Base-by-base conservation (phyloP, 2,888 invertebrate genomes). In the Phalera bucephala region DNA sequence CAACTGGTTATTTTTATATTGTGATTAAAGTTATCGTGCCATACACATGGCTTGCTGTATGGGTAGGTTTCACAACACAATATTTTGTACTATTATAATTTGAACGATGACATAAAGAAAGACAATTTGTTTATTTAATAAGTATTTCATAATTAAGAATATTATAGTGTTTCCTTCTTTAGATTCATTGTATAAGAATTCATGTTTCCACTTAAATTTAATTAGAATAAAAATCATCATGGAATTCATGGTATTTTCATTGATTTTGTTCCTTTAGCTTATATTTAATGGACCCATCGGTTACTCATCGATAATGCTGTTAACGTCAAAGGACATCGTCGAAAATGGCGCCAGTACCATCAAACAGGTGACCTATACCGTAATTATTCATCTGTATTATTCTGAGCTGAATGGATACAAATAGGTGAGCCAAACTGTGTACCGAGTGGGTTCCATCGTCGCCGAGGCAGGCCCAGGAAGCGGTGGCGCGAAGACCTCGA, bases 161-260 rank as follows among this genome's bases (percentile, higher is more conserved):
- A 87, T 81, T 75, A 77, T 88, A 89, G 86, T 65, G 84, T 88
- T 88, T 85, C 78, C 88, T 89, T 88, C 88, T 87, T 83, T 89
- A 89, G 89, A 86, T 82, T 81, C 89, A 84, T 88, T 88, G 87
- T 87, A 85, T 87, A 84, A 86, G 83, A 78, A 82, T 87, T 86
- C 87, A 89, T 88, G 87, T 89, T 89, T 89, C 88, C 89, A 89
- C 84, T 80, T 87, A 86, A 79, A 84, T 74, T 77, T 86, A 87
- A 88, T 83, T 89, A 89, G 88, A 89, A 83, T 88, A 83, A 75
- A 87, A 80, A 78, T 86, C 85, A 86, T 89, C 82, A 87, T 86
- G 83, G 80, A 85, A 56, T 45, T 51, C 26, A 13, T 20, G 40
- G 12, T 71, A 55, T 77, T 86, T 80, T 86, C 69, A 79, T 82